These are phyloP conservation scores for Melanchra persicariae DNA, from an alignment of 2,888 invertebrate species.

Conservation along the genomic window DNA sequence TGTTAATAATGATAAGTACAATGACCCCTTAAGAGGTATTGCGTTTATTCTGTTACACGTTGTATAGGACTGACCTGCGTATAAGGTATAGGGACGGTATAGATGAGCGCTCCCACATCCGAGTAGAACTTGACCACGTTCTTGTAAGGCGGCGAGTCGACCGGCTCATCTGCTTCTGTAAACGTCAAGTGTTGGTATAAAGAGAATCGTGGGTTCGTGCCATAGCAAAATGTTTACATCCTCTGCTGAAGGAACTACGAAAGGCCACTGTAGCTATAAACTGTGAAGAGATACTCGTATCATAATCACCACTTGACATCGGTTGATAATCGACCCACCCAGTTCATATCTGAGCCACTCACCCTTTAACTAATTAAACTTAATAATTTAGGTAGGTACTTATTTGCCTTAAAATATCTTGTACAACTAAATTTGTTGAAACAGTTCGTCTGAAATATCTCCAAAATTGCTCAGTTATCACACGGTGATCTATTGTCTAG, in stretches of 20 bases:
- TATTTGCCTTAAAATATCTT: neutral
- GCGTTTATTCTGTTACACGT: no score
- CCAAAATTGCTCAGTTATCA: no score
- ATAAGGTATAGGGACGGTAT: slow-evolving; percentile 94
- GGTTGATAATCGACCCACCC: neutral
- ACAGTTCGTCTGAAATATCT: neutral
- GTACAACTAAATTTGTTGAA: neutral
- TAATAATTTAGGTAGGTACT: neutral
- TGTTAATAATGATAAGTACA: no score
- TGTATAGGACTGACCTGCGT: slow-evolving; percentile 90
- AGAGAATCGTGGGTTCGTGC: no score
- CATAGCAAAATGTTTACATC: neutral
- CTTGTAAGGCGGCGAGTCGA: slow-evolving; percentile 91
- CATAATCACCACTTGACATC: neutral
- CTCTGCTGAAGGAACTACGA: neutral
- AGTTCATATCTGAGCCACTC: no score
- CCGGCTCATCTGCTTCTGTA: slow-evolving; percentile 81
- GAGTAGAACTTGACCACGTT: slow-evolving; percentile 98
- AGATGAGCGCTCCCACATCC: slow-evolving; percentile 95
- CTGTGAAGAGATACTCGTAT: neutral
- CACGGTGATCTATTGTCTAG: no score
- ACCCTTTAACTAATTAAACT: no score
- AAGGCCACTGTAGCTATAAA: no score
- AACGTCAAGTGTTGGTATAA: slow-evolving; percentile 27
- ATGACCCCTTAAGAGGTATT: no score